These are phyloP conservation scores for Pseudoatta argentina DNA, from an alignment of 1,140 invertebrate genomes.

Conservation along the genomic window DNA sequence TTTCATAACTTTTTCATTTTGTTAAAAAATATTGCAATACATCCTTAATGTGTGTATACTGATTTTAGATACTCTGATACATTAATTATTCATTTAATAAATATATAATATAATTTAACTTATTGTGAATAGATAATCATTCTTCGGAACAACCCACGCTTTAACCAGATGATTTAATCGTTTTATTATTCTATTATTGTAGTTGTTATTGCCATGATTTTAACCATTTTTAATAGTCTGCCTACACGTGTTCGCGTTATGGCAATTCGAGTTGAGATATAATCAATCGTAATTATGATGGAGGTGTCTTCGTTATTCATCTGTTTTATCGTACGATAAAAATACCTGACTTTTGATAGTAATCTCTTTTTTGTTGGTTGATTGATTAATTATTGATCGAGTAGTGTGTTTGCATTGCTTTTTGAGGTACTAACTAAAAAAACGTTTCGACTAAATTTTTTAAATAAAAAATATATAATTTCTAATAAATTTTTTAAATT, in stretches of 20 bases:
- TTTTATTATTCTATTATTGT: slow-evolving; percentile 8
- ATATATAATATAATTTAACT: neutral
- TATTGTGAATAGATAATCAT: neutral
- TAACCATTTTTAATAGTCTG: slow-evolving; percentile 27
- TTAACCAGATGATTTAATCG: neutral
- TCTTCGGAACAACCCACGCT: neutral
- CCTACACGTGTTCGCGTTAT: slow-evolving; percentile 28
- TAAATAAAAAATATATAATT: neutral
- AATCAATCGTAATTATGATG: slow-evolving; percentile 47
- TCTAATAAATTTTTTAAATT: neutral
- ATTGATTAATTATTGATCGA: neutral
- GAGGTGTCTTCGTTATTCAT: neutral
- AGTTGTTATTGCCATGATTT: slow-evolving; percentile 10
- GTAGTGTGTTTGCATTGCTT: neutral
- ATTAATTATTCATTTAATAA: neutral
- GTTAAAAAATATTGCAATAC: too few species aligned
- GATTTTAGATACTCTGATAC: neutral
- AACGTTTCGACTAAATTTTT: neutral
- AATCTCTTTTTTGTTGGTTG: slow-evolving; percentile 12
- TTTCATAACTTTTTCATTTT: too few species aligned
- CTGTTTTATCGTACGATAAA: neutral
- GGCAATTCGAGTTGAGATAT: slow-evolving; percentile 19
- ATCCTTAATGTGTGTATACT: neutral
- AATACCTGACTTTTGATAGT: slow-evolving; percentile 7
- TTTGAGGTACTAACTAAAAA: neutral